These are phyloP conservation scores for Micromys minutus DNA, from an alignment of 2,113 vertebrate species.

Conservation along the genomic window DNA sequence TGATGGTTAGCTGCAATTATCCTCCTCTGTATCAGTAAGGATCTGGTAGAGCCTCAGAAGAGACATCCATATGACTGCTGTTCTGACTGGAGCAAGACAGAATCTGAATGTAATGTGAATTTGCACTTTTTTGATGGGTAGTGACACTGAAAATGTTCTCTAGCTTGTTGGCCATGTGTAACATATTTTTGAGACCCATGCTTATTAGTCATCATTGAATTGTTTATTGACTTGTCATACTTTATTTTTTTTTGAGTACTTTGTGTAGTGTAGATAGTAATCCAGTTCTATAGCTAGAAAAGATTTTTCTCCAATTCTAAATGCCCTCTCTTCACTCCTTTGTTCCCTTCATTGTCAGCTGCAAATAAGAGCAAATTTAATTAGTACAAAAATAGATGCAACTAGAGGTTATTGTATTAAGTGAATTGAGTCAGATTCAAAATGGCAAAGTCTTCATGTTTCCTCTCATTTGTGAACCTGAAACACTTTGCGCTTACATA, in stretches of 20 bases:
- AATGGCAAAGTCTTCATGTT: background rate
- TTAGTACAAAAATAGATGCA: background rate
- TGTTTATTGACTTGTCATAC: background rate
- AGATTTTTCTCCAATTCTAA: background rate
- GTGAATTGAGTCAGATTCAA: background rate
- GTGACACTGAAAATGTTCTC: background rate
- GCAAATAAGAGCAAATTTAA: background rate
- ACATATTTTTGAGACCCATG: background rate
- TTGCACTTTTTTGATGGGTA: background rate
- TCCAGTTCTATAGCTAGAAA: background rate
- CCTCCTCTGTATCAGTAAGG: too few relatives aligned
- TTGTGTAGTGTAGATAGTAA: background rate
- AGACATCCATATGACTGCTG: background rate
- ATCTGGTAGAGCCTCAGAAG: too few relatives aligned
- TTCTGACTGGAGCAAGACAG: background rate
- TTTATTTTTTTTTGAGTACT: background rate
- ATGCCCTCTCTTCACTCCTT: background rate
- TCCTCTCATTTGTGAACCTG: background rate
- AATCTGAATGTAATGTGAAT: background rate
- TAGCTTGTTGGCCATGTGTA: background rate
- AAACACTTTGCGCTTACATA: background rate
- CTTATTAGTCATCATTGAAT: background rate
- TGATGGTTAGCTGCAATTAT: too few relatives aligned
- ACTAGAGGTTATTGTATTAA: background rate
- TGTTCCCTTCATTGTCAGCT: background rate